phyloP scores from a whole-genome alignment of 2,797 vertebrate species.

The Synanceia verrucosa region DNA sequence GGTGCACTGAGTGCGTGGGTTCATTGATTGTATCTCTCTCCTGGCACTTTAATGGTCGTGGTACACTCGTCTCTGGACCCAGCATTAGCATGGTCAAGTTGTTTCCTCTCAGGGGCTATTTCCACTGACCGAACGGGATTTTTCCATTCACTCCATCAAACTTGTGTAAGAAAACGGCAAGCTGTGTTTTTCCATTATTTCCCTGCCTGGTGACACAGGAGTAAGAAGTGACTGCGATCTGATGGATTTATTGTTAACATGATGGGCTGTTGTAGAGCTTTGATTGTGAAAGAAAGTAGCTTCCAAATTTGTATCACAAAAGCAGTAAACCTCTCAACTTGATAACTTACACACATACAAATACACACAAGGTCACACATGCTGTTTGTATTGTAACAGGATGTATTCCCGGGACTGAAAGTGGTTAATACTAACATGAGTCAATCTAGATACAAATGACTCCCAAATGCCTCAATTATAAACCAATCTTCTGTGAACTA shows the following conservation, averaged over 20 bases:
- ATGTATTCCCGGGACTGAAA: neutral
- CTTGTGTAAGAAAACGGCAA: slow-evolving; percentile 76
- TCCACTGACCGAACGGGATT: slow-evolving; percentile 84
- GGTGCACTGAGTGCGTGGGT: slow-evolving; percentile 76
- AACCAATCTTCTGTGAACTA: neutral
- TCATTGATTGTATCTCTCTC: slow-evolving; percentile 84
- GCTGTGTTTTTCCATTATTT: slow-evolving; percentile 84
- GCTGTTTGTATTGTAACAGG: neutral
- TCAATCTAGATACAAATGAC: neutral
- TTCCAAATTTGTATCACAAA: neutral
- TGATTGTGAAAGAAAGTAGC: neutral
- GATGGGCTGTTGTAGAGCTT: neutral
- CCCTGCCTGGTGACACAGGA: slow-evolving; percentile 46
- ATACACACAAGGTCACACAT: neutral
- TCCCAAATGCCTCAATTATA: neutral
- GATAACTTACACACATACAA: neutral
- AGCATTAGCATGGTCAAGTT: slow-evolving; percentile 84
- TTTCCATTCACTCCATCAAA: slow-evolving; percentile 83
- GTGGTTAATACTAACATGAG: neutral
- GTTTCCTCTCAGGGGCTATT: slow-evolving; percentile 87
- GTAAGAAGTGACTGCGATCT: slow-evolving; percentile 29
- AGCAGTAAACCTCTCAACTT: neutral
- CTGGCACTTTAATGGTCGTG: slow-evolving; percentile 80
- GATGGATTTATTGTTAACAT: slow-evolving; percentile 10
- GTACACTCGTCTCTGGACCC: slow-evolving; percentile 78